These are phyloP conservation scores for Macrophya alboannulata DNA, from an alignment of 2,888 invertebrate species.

Conservation along the genomic window DNA sequence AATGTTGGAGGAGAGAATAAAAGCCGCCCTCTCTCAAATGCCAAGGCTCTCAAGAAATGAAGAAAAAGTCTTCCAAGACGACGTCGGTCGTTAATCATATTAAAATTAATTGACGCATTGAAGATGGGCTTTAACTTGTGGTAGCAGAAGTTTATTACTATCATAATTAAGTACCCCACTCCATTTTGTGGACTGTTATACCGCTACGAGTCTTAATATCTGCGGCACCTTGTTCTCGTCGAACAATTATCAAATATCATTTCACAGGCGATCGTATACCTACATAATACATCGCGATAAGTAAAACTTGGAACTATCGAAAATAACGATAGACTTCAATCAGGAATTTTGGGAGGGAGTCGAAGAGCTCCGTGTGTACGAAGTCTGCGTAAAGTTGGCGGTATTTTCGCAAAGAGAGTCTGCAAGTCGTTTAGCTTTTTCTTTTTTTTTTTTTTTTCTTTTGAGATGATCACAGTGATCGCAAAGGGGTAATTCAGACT, in stretches of 20 bases:
- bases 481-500: constrained; percentile 4
- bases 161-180: background rate
- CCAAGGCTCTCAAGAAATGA: background rate
- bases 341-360: background rate
- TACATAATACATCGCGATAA: background rate
- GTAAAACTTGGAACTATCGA: background rate
- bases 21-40: background rate
- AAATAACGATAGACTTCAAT: background rate
- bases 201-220: background rate
- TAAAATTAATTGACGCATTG: constrained; percentile 11
- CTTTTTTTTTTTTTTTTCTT: background rate
- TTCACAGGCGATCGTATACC: background rate
- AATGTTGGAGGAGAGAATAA: background rate
- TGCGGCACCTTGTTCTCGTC: background rate
- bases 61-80: background rate
- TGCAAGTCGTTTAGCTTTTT: background rate
- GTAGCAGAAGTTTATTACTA: background rate
- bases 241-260: constrained; percentile 1
- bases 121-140: background rate
- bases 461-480: constrained; percentile 3
- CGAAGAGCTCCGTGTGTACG: background rate
- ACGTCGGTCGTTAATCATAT: background rate
- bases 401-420: background rate
- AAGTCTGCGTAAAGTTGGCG: background rate
- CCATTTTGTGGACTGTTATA: background rate